Conservation (phyloP, 2,797 vertebrate genomes). For the Rhinatrema bivittatum region DNA sequence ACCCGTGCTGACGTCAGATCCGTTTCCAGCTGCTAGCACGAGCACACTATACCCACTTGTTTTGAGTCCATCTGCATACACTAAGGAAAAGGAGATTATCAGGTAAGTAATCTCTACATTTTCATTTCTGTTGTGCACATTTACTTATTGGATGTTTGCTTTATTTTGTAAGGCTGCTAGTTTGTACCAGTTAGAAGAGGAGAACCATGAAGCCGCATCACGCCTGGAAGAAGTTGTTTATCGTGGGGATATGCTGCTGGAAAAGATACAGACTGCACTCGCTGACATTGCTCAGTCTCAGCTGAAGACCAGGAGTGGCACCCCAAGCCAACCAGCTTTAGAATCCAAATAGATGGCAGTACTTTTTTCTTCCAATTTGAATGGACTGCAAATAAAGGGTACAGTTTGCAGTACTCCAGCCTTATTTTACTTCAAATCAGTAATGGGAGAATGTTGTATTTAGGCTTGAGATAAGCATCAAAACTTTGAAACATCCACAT, state of each 20-base stretch:
- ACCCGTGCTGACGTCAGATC: no score
- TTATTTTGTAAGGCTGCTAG: slow-evolving; percentile 73
- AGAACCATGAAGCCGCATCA: slow-evolving; percentile 88
- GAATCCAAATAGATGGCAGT: slow-evolving; percentile 62
- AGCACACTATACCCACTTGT: no score
- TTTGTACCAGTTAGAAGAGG: slow-evolving; percentile 85
- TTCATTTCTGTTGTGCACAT: neutral
- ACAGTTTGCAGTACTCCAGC: no score
- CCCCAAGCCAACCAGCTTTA: slow-evolving; percentile 60
- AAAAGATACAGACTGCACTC: slow-evolving; percentile 91
- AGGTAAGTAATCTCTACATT: no score
- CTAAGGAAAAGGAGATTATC: no score
- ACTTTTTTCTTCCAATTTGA: neutral
- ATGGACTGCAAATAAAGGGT: no score
- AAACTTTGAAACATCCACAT: no score
- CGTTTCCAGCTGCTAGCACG: no score
- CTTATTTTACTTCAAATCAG: no score
- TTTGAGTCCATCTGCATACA: no score
- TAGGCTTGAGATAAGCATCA: no score
- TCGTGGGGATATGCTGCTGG: slow-evolving; percentile 84
- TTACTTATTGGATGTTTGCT: neutral
- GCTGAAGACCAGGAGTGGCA: slow-evolving; percentile 80
- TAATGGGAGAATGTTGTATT: no score
- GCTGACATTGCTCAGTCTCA: slow-evolving; percentile 95
- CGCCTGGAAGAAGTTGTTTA: slow-evolving; percentile 89